Evolutionary conservation across 2,797 vertebrate genomes (phyloP), one percentile per base, ranked within the genome.

Genomic region (Meda fulgida): DNA sequence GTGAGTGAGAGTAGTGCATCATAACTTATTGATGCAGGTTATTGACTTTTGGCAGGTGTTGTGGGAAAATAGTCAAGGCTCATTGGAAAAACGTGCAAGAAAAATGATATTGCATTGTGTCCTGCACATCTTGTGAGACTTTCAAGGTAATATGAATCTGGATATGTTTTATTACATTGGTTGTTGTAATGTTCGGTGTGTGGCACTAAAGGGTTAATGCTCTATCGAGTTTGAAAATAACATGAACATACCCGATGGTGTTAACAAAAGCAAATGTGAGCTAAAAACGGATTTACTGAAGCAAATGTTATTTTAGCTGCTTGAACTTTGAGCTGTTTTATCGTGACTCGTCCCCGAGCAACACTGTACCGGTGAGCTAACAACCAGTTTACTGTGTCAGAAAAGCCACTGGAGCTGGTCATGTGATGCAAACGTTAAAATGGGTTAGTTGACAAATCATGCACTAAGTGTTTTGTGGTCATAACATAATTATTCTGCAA

Each of bases 1-100:
- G 23, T n/a, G 2, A 71, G 66, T 23, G n/a, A 31, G 36, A 31
- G 11, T 1, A 14, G 43, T 72, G 69, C 38, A 48, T 16, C 46
- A 48, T 48, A 55, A 60, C 46, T 48, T 63, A 34, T 14, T 43
- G 67, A 72, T 31, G 67, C 55, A 66, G 29, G 78, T 53, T 78
- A 58, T 16, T 63, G 10, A 34, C 60, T 48, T 53, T 29, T 29
- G 29, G 3, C 10, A 51, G 63, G 46, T 69, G 75, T 38, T 69
- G 13, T 69, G 65, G 31, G 29, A 60, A 72, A 72, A 72, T 16
- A 19, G 60, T 16, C 26, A 3, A 63, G 26, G 13, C 60, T 29
- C 26, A 29, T 63, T 63, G 60, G 60, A 63, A 63, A 65, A 65
- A 31, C 6, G 14, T 31, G 14, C 29, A 26, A 31, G 14, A 31